Conservation (phyloP, 2,888 invertebrate species). For the Leucophora obtusa region DNA sequence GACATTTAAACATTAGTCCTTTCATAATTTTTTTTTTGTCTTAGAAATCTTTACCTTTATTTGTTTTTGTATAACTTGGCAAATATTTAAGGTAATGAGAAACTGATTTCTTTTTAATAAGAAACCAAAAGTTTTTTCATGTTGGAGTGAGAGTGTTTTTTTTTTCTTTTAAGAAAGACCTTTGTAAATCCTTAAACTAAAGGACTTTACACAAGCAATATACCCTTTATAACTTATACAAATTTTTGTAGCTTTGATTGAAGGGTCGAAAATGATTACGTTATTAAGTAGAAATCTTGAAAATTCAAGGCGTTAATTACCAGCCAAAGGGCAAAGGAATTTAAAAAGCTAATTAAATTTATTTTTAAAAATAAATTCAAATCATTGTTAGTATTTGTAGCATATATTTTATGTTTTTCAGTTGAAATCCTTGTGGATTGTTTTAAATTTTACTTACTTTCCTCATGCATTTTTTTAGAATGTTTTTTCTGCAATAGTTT, state of each 20-base stretch:
- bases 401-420: background rate
- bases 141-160: background rate
- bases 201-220: slow-evolving; percentile 7
- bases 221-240: background rate
- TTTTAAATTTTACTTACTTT: slow-evolving; percentile 22
- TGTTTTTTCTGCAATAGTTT: slow-evolving; percentile 54
- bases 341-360: slow-evolving; percentile 36
- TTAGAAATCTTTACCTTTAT: slow-evolving; percentile 24
- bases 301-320: slow-evolving; percentile 48
- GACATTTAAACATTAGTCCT: slow-evolving; percentile 15
- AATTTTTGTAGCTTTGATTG: background rate
- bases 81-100: slow-evolving; percentile 45
- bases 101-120: slow-evolving; percentile 44
- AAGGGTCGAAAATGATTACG: slow-evolving; percentile 58
- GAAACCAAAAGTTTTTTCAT: slow-evolving; percentile 33
- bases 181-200: slow-evolving; percentile 20
- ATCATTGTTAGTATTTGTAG: background rate
- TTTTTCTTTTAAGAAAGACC: slow-evolving; percentile 2
- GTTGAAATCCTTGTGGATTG: background rate
- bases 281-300: slow-evolving; percentile 35
- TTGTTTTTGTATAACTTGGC: slow-evolving; percentile 19
- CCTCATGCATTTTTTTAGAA: background rate
- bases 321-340: slow-evolving; percentile 26
- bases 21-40: background rate
- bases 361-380: background rate